These are phyloP conservation scores for Muntiacus reevesi DNA, from an alignment of 2,113 vertebrate genomes.

Conservation along the genomic window DNA sequence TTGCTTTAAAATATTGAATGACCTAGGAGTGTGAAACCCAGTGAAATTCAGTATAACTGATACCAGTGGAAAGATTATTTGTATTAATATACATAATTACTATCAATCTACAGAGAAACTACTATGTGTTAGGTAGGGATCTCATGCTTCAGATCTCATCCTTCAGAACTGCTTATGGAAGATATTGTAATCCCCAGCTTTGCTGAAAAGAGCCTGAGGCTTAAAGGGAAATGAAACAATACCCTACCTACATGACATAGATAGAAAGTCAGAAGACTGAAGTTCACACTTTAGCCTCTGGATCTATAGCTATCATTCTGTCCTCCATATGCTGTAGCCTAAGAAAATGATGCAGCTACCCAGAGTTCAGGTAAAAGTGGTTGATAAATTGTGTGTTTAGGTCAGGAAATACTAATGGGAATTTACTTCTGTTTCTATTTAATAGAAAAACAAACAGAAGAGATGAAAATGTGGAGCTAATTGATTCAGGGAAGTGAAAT, in stretches of 20 bases:
- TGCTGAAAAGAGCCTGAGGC: neutral
- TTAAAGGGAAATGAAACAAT: neutral
- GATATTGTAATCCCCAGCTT: neutral
- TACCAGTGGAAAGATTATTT: neutral
- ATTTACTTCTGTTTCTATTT: slow-evolving; percentile 5
- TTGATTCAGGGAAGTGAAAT: neutral
- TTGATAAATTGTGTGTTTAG: neutral
- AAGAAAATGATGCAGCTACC: too few relatives aligned
- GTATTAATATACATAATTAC: neutral
- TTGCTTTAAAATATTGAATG: neutral
- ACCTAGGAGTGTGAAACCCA: neutral
- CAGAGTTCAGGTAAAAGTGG: neutral
- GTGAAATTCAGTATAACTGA: neutral
- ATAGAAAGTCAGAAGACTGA: neutral
- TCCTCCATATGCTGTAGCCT: neutral
- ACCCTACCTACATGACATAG: rapidly evolving
- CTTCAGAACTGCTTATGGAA: neutral
- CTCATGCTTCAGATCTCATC: neutral
- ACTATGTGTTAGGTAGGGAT: neutral
- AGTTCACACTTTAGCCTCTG: neutral
- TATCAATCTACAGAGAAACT: neutral
- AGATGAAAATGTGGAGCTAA: neutral
- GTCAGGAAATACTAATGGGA: neutral
- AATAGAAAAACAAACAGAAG: neutral
- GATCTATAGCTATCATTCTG: neutral